Percentiles rank a stretch among this genome's conserved stretches.
Conservation (phyloP, 2,113 vertebrate species). For the Ahaetulla prasina region DNA sequence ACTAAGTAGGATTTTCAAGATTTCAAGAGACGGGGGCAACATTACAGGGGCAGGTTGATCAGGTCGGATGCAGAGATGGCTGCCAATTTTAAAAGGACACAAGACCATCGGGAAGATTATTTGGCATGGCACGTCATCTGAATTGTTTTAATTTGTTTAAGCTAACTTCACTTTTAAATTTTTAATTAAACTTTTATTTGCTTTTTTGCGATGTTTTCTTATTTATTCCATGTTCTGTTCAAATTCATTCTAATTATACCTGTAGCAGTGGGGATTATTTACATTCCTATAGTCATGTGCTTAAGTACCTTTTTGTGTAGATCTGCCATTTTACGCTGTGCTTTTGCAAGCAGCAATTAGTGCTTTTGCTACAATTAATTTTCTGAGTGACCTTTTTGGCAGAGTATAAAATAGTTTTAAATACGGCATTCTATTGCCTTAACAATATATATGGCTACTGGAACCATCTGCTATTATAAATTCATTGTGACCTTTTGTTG, state of each 20-base stretch:
- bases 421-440: slow-evolving; percentile 11
- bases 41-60: not conserved
- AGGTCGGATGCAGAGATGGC: not conserved
- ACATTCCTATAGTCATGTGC: not conserved
- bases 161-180: not conserved
- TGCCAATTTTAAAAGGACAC: not conserved
- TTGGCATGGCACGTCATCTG: not conserved
- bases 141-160: not conserved
- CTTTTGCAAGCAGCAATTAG: not conserved
- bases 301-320: not conserved
- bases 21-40: not conserved
- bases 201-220: not conserved
- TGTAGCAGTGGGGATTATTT: not conserved
- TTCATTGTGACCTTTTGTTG: slow-evolving; percentile 37
- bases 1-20: not conserved
- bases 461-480: slow-evolving; percentile 26
- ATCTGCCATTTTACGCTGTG: not conserved
- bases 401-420: slow-evolving; percentile 29
- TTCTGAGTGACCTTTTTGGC: slow-evolving; percentile 9
- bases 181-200: not conserved
- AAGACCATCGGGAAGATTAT: not conserved
- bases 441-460: slow-evolving; percentile 18
- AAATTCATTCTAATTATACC: not conserved
- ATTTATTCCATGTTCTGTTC: not conserved
- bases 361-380: slow-evolving; percentile 17